A percentile compares a stretch with the other conserved stretches of the same genome.
phyloP scores from a whole-genome alignment of 1,140 invertebrate genomes.

The Leptopilina boulardi region DNA sequence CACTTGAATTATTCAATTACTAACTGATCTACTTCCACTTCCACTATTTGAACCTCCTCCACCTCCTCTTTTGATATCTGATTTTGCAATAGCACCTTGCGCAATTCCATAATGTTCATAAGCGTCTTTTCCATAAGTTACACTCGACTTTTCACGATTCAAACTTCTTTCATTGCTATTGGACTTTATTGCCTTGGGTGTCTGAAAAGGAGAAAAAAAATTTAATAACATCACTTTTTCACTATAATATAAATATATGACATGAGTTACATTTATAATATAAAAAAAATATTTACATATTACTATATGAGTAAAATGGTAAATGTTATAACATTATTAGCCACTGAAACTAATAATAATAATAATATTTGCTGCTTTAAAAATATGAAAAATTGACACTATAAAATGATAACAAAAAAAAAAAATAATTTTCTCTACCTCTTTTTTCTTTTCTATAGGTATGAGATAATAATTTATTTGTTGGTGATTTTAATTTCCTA shows the following conservation, averaged over 20 bases:
- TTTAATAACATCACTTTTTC: background rate
- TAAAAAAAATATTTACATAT: too few species aligned
- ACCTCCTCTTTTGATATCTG: constrained; percentile 48
- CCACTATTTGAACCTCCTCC: constrained; percentile 53
- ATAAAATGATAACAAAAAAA: too few species aligned
- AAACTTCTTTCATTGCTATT: constrained; percentile 8
- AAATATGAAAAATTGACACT: too few species aligned
- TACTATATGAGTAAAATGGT: too few species aligned
- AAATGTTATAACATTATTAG: too few species aligned
- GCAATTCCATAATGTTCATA: constrained; percentile 65
- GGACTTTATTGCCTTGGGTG: constrained; percentile 4
- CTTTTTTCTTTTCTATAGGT: too few species aligned
- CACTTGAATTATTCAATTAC: constrained; percentile 58
- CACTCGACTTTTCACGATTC: constrained; percentile 34
- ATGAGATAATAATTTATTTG: background rate
- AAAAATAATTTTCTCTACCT: too few species aligned
- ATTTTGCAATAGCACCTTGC: constrained; percentile 53
- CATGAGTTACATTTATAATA: too few species aligned
- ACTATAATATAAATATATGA: background rate
- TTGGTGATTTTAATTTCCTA: constrained; percentile 13
- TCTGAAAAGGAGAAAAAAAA: background rate
- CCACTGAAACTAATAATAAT: too few species aligned
- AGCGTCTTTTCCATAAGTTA: constrained; percentile 60
- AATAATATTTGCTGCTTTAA: too few species aligned
- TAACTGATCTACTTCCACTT: constrained; percentile 67